Conservation (phyloP, 2,888 invertebrate species). For the Hipparchia sbordonii region DNA sequence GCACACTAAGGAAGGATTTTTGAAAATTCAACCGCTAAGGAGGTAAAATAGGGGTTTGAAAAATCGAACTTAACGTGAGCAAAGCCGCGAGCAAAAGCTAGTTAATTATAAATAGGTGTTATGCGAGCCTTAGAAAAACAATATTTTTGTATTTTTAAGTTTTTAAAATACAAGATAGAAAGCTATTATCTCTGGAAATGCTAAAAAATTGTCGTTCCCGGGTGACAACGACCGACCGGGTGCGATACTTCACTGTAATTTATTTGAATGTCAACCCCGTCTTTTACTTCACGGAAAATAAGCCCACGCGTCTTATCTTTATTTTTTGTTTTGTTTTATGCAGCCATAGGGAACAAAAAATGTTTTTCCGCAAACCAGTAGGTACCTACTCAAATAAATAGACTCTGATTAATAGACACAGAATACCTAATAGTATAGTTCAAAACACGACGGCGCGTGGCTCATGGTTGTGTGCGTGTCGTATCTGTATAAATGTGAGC, state of each 20-base stretch:
- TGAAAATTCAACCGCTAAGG: no score
- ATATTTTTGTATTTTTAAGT: background rate
- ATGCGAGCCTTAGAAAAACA: background rate
- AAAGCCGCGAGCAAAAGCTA: no score
- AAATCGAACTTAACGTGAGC: no score
- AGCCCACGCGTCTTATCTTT: conserved; percentile 21
- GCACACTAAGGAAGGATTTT: no score
- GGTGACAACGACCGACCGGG: conserved; percentile 22
- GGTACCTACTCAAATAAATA: background rate
- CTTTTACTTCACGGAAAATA: conserved; percentile 26
- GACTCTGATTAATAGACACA: no score
- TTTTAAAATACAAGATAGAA: conserved; percentile 5
- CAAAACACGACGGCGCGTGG: no score
- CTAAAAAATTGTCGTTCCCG: conserved; percentile 9
- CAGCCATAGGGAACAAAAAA: background rate
- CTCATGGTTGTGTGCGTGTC: no score
- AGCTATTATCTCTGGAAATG: conserved; percentile 13
- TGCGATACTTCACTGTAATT: conserved; percentile 34
- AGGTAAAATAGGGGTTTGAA: no score
- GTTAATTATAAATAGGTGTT: no score
- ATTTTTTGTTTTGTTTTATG: conserved; percentile 9
- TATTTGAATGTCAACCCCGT: conserved; percentile 38
- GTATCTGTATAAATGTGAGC: no score
- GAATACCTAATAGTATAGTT: no score
- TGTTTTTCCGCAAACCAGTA: background rate